These are phyloP conservation scores for Ylistrum balloti DNA, from an alignment of 1,140 invertebrate genomes.

Conservation along the genomic window DNA sequence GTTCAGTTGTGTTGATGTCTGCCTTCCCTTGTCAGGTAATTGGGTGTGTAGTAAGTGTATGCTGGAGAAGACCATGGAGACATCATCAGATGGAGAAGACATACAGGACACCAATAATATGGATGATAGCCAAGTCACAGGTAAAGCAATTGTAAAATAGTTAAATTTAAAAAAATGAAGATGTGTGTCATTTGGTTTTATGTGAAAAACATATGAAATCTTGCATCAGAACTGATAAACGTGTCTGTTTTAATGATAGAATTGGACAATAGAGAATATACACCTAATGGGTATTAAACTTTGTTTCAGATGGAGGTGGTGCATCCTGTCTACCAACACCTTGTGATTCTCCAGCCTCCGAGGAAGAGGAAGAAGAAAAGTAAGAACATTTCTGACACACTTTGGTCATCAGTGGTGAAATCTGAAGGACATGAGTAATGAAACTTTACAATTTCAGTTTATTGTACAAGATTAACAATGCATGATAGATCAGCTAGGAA, in stretches of 20 bases:
- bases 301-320: slow-evolving; percentile 56
- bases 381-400: not conserved
- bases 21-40: slow-evolving; percentile 60
- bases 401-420: too few relatives aligned
- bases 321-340: slow-evolving; percentile 64
- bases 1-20: not conserved
- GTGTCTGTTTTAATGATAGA: too few relatives aligned
- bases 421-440: too few relatives aligned
- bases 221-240: too few relatives aligned
- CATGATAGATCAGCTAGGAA: not conserved
- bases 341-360: slow-evolving; percentile 61
- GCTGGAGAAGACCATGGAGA: slow-evolving; percentile 44
- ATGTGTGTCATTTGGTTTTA: too few relatives aligned
- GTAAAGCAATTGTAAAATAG: too few relatives aligned
- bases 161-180: too few relatives aligned
- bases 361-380: slow-evolving; percentile 55
- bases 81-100: not conserved
- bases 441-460: too few relatives aligned
- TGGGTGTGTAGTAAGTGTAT: slow-evolving; percentile 69
- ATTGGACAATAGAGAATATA: too few relatives aligned
- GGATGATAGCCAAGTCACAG: slow-evolving; percentile 15
- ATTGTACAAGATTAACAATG: too few relatives aligned
- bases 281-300: too few relatives aligned
- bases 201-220: too few relatives aligned
- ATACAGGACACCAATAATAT: not conserved